Conservation (phyloP, 2,888 invertebrate genomes). For the Antheraea assamensis region DNA sequence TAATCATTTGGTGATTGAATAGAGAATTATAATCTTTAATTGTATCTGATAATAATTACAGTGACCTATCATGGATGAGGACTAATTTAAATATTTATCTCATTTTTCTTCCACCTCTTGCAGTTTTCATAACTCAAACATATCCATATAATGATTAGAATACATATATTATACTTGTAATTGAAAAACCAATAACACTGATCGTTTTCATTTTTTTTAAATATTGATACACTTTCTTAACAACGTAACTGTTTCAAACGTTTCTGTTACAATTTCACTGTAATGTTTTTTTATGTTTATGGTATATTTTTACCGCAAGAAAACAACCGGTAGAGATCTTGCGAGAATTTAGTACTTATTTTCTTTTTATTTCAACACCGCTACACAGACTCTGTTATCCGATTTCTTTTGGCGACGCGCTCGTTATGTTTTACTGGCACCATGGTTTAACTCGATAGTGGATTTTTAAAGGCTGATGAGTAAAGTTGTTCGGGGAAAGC, state of each 20-base stretch:
- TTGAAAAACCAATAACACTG: background rate
- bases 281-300: conserved; percentile 1
- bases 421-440: conserved; percentile 48
- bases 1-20: no score
- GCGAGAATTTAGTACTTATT: conserved; percentile 42
- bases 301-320: conserved; percentile 18
- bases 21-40: no score
- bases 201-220: background rate
- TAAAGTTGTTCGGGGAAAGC: conserved; percentile 33
- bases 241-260: conserved; percentile 3
- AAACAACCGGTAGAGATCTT: conserved; percentile 22
- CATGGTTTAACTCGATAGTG: conserved; percentile 38
- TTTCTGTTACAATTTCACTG: conserved; percentile 11
- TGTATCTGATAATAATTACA: no score
- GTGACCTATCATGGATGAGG: no score
- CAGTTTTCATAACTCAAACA: no score
- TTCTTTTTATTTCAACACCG: conserved; percentile 42
- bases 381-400: conserved; percentile 21
- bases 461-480: conserved; percentile 33
- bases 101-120: no score
- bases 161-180: background rate
- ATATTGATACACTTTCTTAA: background rate
- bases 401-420: conserved; percentile 60
- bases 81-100: no score
- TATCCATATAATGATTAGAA: no score